Base-by-base conservation (phyloP, 2,888 invertebrate species). In the Seira ritae region DNA sequence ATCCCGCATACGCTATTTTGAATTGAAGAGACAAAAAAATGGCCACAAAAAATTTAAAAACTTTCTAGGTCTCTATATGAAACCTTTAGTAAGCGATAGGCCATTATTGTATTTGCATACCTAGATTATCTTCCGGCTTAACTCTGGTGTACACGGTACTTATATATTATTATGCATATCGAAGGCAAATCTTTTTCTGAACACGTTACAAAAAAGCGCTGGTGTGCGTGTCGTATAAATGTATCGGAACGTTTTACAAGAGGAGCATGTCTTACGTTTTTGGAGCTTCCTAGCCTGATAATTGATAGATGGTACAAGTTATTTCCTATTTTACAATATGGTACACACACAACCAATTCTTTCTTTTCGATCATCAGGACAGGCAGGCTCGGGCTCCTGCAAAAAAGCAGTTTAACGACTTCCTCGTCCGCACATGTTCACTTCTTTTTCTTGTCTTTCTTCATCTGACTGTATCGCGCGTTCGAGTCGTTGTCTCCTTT, bases 301-400 rank as follows among this genome's bases (percentile, higher is more conserved):
- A 75, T 75, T 75, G 75, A 23, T 46, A 66, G 75, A 67, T 23
- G 37, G 62, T 62, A 73, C 24, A 46, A 68, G 76, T 67, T 50
- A 76, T 37, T 70, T 62, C 70, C 69, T 42, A 20, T 77, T 69
- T 50, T 55, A 55, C 55, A 55, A 62, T 62, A 62, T 62, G 62
- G 19, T 60, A 42, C 17, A 65, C 46, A 69, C 69, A 69, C 55
- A 55, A 60, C 31, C 55, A 70, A 70, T 23, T 70, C 46, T 23
- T 20, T 66, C 46, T 70, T 71, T 76, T 62, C 76, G 60, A 70
- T 78, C 70, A 77, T 31, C 31, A 31, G 8, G 31, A 2, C 31
- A 31, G 31, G 31, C 31, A 31, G 19, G 62, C 4, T 62, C 20
- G 6, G 15, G 31, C 17, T 55, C 55, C 55, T 55, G 17, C 3